phyloP scores from a whole-genome alignment of 2,797 vertebrate genomes.

The Sandelia bainsii region DNA sequence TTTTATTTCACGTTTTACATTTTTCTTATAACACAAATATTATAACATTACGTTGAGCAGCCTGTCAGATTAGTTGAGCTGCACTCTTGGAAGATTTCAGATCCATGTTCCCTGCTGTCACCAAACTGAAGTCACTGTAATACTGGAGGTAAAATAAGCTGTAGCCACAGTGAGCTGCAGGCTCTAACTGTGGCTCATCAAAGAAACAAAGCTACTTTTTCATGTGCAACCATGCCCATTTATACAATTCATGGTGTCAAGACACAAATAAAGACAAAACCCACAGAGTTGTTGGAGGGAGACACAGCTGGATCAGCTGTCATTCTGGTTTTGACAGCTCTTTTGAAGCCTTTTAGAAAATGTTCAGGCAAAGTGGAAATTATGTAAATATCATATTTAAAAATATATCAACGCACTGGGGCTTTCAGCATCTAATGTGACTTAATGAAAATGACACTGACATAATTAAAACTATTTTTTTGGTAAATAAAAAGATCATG shows the following conservation, averaged over 20 bases:
- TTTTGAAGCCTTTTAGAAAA: background rate
- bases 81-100: background rate
- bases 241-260: background rate
- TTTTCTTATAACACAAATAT: conserved; percentile 1
- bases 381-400: conserved; percentile 8
- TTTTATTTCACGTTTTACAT: background rate
- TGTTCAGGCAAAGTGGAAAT: conserved; percentile 7
- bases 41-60: background rate
- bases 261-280: background rate
- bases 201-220: conserved; percentile 4
- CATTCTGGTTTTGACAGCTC: background rate
- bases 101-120: background rate
- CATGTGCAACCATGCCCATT: background rate
- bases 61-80: conserved; percentile 4
- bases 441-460: conserved; percentile 10
- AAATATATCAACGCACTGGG: conserved; percentile 3
- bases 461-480: conserved; percentile 11
- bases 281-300: background rate
- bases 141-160: conserved; percentile 1
- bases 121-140: background rate
- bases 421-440: background rate
- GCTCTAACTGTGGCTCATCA: background rate
- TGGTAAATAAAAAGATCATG: background rate
- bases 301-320: background rate
- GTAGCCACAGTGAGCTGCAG: background rate